Percentiles rank a stretch among this genome's conserved stretches.
phyloP scores from a whole-genome alignment of 2,113 vertebrate genomes.

The Pelecanus crispus region DNA sequence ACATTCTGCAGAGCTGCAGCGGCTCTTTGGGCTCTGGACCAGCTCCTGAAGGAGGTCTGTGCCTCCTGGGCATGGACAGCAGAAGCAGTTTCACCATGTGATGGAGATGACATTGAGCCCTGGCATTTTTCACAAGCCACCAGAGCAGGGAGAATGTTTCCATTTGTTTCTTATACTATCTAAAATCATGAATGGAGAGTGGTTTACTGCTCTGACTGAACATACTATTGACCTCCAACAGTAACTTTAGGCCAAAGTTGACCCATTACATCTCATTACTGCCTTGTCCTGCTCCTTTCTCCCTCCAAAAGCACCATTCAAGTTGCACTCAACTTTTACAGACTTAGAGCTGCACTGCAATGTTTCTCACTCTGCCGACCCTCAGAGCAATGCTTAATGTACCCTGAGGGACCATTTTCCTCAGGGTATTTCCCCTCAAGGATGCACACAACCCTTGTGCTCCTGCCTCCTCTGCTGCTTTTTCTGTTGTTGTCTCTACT shows the following conservation, averaged over 20 bases:
- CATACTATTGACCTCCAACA: background rate
- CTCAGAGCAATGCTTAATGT: background rate
- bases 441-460: background rate
- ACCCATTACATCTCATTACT: background rate
- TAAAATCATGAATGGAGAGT: background rate
- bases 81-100: background rate
- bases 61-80: background rate
- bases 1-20: background rate
- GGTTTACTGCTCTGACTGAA: background rate
- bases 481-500: background rate
- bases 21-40: background rate
- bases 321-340: background rate
- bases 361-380: background rate
- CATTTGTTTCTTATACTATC: background rate
- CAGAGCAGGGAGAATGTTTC: background rate
- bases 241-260: background rate
- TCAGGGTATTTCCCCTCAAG: background rate
- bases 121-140: background rate
- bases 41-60: background rate
- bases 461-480: background rate
- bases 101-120: background rate
- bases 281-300: background rate
- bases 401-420: background rate
- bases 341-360: background rate
- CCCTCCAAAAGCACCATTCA: background rate